Percentiles rank a stretch among this genome's conserved stretches.
These are phyloP conservation scores for Periophthalmodon schlosseri DNA, from an alignment of 2,113 vertebrate genomes.

Conservation along the genomic window DNA sequence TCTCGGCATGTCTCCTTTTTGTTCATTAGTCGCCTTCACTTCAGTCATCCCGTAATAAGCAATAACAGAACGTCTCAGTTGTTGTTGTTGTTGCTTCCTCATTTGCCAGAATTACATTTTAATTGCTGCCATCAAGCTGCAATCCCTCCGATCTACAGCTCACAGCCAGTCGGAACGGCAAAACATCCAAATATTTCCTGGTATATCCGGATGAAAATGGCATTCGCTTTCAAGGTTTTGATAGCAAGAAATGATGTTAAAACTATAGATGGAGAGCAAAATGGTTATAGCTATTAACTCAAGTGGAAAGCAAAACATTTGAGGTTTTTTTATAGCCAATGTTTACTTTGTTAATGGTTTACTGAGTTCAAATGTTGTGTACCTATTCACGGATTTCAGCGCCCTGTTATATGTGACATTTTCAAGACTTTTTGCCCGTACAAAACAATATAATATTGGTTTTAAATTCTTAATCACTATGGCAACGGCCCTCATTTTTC, in stretches of 20 bases:
- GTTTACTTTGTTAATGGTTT: too few relatives aligned
- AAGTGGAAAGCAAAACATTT: not conserved
- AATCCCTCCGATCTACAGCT: not conserved
- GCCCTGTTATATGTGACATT: too few relatives aligned
- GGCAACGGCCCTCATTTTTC: too few relatives aligned
- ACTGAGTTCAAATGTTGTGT: too few relatives aligned
- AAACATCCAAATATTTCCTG: not conserved
- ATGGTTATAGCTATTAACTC: not conserved
- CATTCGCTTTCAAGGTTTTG: not conserved
- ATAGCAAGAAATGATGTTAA: not conserved
- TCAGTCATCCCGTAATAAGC: slow-evolving; percentile 9
- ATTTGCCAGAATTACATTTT: slow-evolving; percentile 11
- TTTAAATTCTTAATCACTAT: too few relatives aligned
- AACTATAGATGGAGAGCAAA: too few relatives aligned
- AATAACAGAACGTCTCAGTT: slow-evolving; percentile 4
- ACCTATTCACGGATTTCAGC: too few relatives aligned
- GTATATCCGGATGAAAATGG: not conserved
- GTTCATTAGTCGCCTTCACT: slow-evolving; percentile 9
- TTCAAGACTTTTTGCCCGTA: too few relatives aligned
- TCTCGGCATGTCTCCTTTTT: slow-evolving; percentile 11
- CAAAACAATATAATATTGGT: too few relatives aligned
- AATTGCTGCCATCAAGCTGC: slow-evolving; percentile 11
- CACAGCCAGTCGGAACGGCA: not conserved
- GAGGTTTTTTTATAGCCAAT: too few relatives aligned
- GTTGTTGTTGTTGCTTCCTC: slow-evolving; percentile 15